Base-by-base conservation (phyloP, 2,797 vertebrate species). In the Hydrolagus colliei region DNA sequence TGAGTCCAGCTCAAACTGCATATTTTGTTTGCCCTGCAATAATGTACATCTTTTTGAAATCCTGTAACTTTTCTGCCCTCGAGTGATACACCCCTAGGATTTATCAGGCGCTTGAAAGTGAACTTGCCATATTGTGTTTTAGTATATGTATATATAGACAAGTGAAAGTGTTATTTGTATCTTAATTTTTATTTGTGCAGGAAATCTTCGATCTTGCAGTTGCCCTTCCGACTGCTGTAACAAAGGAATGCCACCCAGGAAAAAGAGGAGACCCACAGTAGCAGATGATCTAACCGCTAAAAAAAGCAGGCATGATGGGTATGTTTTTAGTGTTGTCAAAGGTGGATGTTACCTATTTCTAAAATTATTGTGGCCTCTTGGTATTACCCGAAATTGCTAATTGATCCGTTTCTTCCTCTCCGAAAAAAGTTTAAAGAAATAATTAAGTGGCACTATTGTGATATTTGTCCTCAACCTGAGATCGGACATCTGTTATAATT, bases 201-300 rank as follows among this genome's bases (percentile, higher is more conserved):
- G 94, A 89, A 94, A 91, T 90, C 92, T 95, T 88, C 94, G 92
- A 85, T 94, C 94, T 91, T 95, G 94, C 93, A 93, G 93, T 91
- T 93, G 79, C n/a, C 32, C 93, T 88, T 93, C 94, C 87, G 94
- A 96, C 94, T 98, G 97, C 93, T 97, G 96, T 94, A 96, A 95
- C 88, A 97, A 96, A 97, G 95, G 95, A 93, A 99, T 99, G 98
- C 98, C 98, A 87, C 98, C 98, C 77, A 97, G 98, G 92, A 99
- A 99, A 98, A 99, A 99, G 95, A 98, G 97, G 95, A 98, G 98
- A 96, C 97, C 98, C 88, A 96, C 97, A 86, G 93, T 96, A 89
- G 97, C 96, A 92, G 97, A 99, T 90, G 97, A 99, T 90, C 93
- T 98, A 89, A 96, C 97, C 87, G 97, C 97, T 88, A 99, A 99